Percentiles rank a stretch among this genome's conserved stretches.
phyloP scores from a whole-genome alignment of 2,113 vertebrate genomes.

The Choloepus hoffmanni region DNA sequence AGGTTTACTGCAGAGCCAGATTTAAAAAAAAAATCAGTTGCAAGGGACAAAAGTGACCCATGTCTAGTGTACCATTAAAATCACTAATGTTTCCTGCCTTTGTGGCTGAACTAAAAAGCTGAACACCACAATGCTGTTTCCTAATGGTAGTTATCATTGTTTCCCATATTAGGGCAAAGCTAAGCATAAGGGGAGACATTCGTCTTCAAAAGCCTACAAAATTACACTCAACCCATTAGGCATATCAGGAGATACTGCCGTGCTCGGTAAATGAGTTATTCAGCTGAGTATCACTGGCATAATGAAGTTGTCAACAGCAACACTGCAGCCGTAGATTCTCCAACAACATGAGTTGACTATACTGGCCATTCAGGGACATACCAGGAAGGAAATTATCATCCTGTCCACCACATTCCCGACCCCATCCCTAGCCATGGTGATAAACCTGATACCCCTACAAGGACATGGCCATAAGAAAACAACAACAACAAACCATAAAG shows the following conservation, averaged over 20 bases:
- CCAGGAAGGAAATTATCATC: conserved; percentile 39
- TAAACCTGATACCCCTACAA: neutral
- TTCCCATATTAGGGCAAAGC: conserved; percentile 64
- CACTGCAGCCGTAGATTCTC: conserved; percentile 9
- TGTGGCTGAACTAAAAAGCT: conserved; percentile 19
- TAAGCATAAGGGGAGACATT: conserved; percentile 50
- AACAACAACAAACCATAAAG: neutral
- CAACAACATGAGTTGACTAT: neutral
- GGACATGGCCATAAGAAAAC: neutral
- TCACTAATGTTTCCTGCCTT: conserved; percentile 64
- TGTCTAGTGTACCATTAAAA: neutral
- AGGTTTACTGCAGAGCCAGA: conserved; percentile 63
- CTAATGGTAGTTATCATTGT: conserved; percentile 48
- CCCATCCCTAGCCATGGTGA: neutral
- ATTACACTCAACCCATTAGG: conserved; percentile 51
- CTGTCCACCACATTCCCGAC: neutral
- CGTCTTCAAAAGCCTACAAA: conserved; percentile 74
- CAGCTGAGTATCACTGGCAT: conserved; percentile 70
- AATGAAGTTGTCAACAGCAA: conserved; percentile 81
- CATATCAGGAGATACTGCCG: conserved; percentile 63
- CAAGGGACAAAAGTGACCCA: conserved; percentile 46
- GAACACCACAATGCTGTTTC: conserved; percentile 27
- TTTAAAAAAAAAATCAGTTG: conserved; percentile 30
- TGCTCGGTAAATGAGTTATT: conserved; percentile 72
- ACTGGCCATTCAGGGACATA: conserved; percentile 43